Evolutionary conservation across 1,140 invertebrate species (phyloP).

Genomic region (Scaptomyza pallida): DNA sequence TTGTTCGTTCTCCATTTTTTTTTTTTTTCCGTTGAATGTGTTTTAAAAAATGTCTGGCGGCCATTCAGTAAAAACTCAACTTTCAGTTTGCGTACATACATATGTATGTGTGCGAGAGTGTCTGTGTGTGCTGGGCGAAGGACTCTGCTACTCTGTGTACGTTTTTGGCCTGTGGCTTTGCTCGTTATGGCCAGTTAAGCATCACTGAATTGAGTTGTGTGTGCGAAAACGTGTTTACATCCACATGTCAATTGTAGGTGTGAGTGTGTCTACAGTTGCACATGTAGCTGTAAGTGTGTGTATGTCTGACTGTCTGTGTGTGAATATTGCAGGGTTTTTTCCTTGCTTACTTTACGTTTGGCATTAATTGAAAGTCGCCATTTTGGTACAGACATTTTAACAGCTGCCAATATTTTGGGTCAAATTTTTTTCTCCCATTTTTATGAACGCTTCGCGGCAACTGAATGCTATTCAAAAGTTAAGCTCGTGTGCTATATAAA

Average conservation of each 20-base stretch:
- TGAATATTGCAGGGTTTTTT: constrained; percentile 8
- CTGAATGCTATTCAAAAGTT: not conserved
- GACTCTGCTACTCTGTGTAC: constrained; percentile 11
- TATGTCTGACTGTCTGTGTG: constrained; percentile 1
- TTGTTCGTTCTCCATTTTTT: constrained; percentile 5
- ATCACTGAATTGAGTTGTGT: constrained; percentile 65
- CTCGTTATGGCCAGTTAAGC: constrained; percentile 77
- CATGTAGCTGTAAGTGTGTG: not conserved
- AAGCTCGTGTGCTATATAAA: not conserved
- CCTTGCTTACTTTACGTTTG: constrained; percentile 13
- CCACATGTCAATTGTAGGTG: not conserved
- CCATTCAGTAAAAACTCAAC: constrained; percentile 52
- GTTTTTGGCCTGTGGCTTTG: constrained; percentile 67
- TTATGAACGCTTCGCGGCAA: constrained; percentile 4
- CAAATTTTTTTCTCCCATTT: not conserved
- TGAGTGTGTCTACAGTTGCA: not conserved
- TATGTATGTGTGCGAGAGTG: constrained; percentile 18
- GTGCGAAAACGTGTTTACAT: constrained; percentile 33
- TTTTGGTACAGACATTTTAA: constrained; percentile 61
- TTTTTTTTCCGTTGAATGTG: constrained; percentile 48
- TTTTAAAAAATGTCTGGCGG: constrained; percentile 73
- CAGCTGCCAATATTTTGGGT: constrained; percentile 20
- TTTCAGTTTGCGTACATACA: not conserved
- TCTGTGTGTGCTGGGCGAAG: constrained; percentile 11
- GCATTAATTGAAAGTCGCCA: constrained; percentile 68